These are phyloP conservation scores for Euzetes globulus DNA, from an alignment of 2,888 invertebrate species.

Conservation along the genomic window DNA sequence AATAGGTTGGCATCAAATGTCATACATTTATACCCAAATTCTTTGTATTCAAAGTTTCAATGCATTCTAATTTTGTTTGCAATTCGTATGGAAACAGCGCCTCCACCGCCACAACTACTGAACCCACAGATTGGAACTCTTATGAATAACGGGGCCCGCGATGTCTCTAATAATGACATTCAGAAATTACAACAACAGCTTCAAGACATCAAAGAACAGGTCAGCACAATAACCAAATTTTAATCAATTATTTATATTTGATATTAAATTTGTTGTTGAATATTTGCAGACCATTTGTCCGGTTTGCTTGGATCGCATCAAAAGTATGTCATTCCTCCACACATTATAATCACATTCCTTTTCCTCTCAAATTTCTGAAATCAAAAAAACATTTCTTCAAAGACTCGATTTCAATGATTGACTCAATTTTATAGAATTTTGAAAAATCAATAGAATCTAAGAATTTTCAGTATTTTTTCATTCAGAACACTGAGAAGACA, in stretches of 20 bases:
- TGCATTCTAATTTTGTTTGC: no score
- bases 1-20: constrained; percentile 35
- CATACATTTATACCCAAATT: not conserved
- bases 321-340: constrained; percentile 48
- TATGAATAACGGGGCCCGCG: constrained; percentile 60
- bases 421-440: not conserved
- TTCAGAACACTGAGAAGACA: no score
- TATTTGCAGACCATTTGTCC: constrained; percentile 88
- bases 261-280: not conserved
- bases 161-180: constrained; percentile 66
- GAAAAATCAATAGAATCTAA: constrained; percentile 46
- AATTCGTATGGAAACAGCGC: not conserved
- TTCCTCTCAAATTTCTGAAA: not conserved
- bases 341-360: not conserved
- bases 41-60: not conserved
- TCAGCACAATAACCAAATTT: constrained; percentile 50
- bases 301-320: constrained; percentile 90
- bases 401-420: no score
- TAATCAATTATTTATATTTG: not conserved
- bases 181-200: constrained; percentile 86
- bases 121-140: constrained; percentile 35
- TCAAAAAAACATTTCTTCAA: no score
- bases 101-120: constrained; percentile 13
- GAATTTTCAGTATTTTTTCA: no score
- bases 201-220: constrained; percentile 96